A percentile compares a stretch with the other conserved stretches of the same genome.
Conservation (phyloP, 2,113 vertebrate species). For the Loxodonta africana region DNA sequence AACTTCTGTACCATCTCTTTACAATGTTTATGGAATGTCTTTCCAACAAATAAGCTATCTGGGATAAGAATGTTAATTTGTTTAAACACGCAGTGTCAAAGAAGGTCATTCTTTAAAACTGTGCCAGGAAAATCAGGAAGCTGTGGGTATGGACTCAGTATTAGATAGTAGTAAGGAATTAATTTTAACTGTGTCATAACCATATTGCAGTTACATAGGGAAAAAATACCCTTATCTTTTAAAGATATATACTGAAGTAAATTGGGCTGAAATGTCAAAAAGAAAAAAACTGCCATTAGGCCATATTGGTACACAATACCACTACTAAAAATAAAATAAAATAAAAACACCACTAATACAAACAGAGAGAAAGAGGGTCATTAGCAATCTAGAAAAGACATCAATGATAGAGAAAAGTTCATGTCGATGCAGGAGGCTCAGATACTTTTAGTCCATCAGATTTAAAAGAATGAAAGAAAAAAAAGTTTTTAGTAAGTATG, state of each 20-base stretch:
- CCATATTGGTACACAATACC: neutral
- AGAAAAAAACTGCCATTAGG: neutral
- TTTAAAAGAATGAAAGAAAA: slow-evolving; percentile 44
- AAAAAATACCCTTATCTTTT: neutral
- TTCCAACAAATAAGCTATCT: neutral
- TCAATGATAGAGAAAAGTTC: neutral
- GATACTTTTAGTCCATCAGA: neutral
- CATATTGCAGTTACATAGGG: neutral
- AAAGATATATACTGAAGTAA: slow-evolving; percentile 2
- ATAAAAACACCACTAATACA: neutral
- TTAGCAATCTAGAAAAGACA: slow-evolving; percentile 6
- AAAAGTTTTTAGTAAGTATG: neutral
- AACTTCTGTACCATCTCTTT: neutral
- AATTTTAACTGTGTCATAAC: neutral
- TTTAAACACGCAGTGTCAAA: neutral
- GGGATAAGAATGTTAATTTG: neutral
- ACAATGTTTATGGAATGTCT: neutral
- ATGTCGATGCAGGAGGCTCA: neutral
- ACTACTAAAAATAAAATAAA: neutral
- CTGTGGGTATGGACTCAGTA: neutral
- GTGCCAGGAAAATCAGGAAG: slow-evolving; percentile 25
- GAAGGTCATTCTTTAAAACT: slow-evolving; percentile 9
- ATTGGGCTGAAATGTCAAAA: neutral
- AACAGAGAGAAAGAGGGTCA: neutral
- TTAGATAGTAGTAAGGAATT: neutral